These are phyloP conservation scores for Drosophila heteroneura DNA, from an alignment of 2,888 invertebrate species.

Conservation along the genomic window DNA sequence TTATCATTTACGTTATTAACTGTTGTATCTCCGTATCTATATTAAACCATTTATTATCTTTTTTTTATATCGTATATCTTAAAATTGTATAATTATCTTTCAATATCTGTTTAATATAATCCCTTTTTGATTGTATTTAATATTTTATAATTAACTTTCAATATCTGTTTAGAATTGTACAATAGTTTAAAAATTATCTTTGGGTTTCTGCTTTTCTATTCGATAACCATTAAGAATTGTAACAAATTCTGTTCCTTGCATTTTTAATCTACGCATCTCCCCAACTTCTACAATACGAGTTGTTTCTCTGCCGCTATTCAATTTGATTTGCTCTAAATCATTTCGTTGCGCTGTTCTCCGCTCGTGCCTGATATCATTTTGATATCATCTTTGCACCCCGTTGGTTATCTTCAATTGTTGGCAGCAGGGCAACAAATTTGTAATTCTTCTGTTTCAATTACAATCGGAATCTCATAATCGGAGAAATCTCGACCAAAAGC, in stretches of 20 bases:
- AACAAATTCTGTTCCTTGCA: not conserved
- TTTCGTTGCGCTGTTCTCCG: constrained; percentile 16
- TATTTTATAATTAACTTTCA: not conserved
- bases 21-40: not conserved
- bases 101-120: not conserved
- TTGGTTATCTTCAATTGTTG: constrained; percentile 13
- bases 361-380: not conserved
- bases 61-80: not conserved
- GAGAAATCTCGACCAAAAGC: not conserved
- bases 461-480: not conserved
- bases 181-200: not conserved
- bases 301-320: not conserved
- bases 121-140: not conserved
- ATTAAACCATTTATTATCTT: not conserved
- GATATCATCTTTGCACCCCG: constrained; percentile 16
- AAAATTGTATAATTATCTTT: not conserved
- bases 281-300: not conserved
- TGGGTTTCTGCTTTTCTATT: not conserved
- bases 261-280: constrained; percentile 10
- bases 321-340: not conserved
- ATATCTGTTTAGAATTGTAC: not conserved
- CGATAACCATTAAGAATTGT: not conserved
- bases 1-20: not conserved
- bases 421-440: constrained; percentile 37
- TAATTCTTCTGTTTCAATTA: constrained; percentile 51